Percentiles rank a stretch among this genome's conserved stretches.
phyloP scores from a whole-genome alignment of 2,113 vertebrate genomes.

The Leptosomus discolor region DNA sequence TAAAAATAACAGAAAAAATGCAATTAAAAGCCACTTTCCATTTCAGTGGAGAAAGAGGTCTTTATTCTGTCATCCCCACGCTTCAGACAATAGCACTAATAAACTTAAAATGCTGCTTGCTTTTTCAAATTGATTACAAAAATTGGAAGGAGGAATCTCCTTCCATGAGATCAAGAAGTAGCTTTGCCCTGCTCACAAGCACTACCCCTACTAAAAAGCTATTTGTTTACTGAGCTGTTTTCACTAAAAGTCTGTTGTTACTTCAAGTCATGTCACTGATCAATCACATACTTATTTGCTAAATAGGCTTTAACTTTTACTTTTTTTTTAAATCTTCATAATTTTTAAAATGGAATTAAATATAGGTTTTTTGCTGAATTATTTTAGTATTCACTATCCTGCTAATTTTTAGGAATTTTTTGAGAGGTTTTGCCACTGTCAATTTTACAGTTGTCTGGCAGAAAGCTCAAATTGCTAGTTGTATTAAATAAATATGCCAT shows the following conservation, averaged over 20 bases:
- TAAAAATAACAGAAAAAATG: background rate
- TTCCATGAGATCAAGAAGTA: background rate
- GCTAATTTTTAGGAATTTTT: background rate
- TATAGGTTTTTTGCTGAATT: background rate
- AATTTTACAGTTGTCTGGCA: background rate
- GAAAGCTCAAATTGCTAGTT: background rate
- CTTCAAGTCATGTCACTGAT: background rate
- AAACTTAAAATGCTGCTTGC: background rate
- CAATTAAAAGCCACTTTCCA: background rate
- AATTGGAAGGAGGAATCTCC: background rate
- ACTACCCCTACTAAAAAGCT: background rate
- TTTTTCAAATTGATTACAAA: background rate
- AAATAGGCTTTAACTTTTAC: background rate
- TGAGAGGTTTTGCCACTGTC: background rate
- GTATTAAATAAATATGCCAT: background rate
- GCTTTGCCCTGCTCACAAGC: background rate
- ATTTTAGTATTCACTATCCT: background rate
- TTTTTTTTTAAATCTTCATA: background rate
- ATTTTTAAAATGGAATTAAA: background rate
- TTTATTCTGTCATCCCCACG: background rate
- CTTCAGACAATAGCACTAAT: background rate
- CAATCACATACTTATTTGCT: background rate
- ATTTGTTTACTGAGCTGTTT: background rate
- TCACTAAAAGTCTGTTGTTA: background rate
- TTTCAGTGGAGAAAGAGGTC: background rate